phyloP scores from a whole-genome alignment of 2,797 vertebrate species.

The Sarcoramphus papa region DNA sequence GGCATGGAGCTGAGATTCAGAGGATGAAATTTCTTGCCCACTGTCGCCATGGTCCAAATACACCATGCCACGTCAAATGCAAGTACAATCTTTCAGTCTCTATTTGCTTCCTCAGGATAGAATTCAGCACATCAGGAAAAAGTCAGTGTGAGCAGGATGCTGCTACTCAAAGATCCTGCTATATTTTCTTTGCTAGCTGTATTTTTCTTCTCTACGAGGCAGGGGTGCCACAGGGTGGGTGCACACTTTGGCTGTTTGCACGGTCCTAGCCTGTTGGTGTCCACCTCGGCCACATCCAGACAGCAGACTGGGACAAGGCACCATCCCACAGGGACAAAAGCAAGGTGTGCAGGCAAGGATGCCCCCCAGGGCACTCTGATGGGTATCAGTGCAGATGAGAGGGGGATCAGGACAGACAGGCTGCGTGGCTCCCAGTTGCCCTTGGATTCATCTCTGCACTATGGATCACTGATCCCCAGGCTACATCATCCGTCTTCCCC shows the following conservation, averaged over 20 bases:
- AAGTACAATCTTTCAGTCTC: not conserved
- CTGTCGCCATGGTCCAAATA: not conserved
- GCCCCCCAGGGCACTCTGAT: not conserved
- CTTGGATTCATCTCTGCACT: not conserved
- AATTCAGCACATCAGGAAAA: not conserved
- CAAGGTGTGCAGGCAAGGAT: not conserved
- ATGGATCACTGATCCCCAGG: not conserved
- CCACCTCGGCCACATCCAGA: not conserved
- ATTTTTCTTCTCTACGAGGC: fast-evolving
- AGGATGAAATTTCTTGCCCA: not conserved
- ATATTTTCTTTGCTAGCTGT: not conserved
- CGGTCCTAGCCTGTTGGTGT: not conserved
- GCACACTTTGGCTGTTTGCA: not conserved
- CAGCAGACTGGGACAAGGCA: not conserved
- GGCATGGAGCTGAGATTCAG: not conserved
- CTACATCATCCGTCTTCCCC: not conserved
- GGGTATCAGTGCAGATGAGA: not conserved
- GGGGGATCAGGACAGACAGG: fast-evolving
- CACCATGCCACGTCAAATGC: fast-evolving
- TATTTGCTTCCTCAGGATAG: not conserved
- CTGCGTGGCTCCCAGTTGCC: not conserved
- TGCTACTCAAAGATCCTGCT: not conserved
- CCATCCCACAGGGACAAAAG: not conserved
- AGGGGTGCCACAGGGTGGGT: fast-evolving
- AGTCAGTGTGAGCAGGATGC: not conserved